Evolutionary conservation across 2,797 vertebrate species (phyloP).

Genomic region (Gambusia yucatana): DNA sequence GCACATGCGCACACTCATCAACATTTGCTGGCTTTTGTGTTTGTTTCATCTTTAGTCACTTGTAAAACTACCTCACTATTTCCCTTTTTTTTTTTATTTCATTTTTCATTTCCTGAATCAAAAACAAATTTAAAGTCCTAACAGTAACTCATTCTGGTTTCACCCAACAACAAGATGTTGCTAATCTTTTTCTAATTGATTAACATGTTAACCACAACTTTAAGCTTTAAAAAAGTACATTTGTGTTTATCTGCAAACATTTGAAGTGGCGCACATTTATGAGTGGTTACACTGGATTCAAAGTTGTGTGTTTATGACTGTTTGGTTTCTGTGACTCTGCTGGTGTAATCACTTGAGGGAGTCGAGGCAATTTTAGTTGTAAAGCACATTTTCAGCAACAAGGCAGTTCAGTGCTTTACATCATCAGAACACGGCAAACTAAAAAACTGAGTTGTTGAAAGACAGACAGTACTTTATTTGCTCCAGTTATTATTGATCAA

Average conservation of each 20-base stretch:
- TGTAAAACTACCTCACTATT: constrained; percentile 8
- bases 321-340: neutral
- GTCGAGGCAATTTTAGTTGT: too few relatives aligned
- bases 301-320: neutral
- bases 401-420: too few relatives aligned
- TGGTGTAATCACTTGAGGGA: neutral
- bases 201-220: neutral
- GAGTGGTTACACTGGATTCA: neutral
- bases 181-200: neutral
- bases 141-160: constrained; percentile 22
- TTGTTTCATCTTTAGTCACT: constrained; percentile 31
- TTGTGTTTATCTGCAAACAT: neutral
- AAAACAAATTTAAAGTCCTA: neutral
- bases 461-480: too few relatives aligned
- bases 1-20: neutral
- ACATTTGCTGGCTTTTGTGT: constrained; percentile 11
- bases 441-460: too few relatives aligned
- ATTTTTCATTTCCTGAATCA: neutral
- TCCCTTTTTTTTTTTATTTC: constrained; percentile 15
- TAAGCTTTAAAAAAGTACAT: neutral
- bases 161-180: constrained; percentile 8
- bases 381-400: too few relatives aligned
- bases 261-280: neutral
- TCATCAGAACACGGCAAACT: too few relatives aligned
- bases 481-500: too few relatives aligned